A percentile compares a stretch with the other conserved stretches of the same genome.
phyloP scores from a whole-genome alignment of 2,888 invertebrate species.

The Melanchra persicariae region DNA sequence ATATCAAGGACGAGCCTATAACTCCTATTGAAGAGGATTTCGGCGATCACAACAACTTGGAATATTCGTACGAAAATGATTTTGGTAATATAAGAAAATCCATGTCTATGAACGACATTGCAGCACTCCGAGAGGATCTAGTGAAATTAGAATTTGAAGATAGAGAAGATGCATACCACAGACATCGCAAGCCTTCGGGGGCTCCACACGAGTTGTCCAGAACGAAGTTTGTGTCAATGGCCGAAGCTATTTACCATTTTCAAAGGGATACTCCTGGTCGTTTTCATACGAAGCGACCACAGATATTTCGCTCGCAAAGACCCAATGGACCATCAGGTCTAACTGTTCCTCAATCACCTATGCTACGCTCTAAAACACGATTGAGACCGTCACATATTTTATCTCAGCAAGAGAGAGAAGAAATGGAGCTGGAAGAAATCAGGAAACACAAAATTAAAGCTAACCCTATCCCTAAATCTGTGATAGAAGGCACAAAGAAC shows the following conservation, averaged over 20 bases:
- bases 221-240: conserved; percentile 91
- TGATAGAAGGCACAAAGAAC: conserved; percentile 88
- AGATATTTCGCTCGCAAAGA: conserved; percentile 74
- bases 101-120: conserved; percentile 84
- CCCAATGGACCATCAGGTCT: conserved; percentile 72
- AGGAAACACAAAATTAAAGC: conserved; percentile 93
- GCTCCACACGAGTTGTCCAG: conserved; percentile 77
- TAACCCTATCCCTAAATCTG: conserved; percentile 91
- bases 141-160: conserved; percentile 71
- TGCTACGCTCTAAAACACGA: conserved; percentile 89
- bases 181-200: conserved; percentile 73
- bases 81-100: conserved; percentile 81
- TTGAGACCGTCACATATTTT: conserved; percentile 88
- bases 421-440: conserved; percentile 92
- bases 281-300: conserved; percentile 83
- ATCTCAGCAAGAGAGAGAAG: conserved; percentile 91
- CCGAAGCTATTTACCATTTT: conserved; percentile 90
- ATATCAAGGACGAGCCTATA: conserved; percentile 82
- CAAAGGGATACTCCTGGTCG: conserved; percentile 91
- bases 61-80: conserved; percentile 74
- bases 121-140: conserved; percentile 75
- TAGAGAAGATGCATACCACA: conserved; percentile 71
- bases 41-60: conserved; percentile 78
- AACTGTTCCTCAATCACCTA: conserved; percentile 90
- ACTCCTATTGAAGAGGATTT: conserved; percentile 84